Base-by-base conservation (phyloP, 2,113 vertebrate genomes). In the Camelus dromedarius region DNA sequence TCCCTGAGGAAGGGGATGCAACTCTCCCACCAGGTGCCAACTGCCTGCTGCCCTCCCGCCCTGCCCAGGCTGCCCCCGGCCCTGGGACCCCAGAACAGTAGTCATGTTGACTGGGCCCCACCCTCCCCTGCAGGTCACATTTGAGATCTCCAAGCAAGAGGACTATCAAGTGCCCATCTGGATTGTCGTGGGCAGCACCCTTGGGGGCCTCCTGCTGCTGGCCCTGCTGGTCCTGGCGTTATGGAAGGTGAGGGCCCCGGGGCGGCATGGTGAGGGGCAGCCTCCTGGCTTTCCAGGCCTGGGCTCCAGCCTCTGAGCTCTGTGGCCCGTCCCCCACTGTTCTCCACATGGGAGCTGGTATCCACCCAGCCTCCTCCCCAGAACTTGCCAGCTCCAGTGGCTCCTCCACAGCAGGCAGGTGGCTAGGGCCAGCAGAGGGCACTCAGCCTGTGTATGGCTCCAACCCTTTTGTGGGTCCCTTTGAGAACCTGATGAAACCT, bases 201-300 rank as follows among this genome's bases (percentile, higher is more conserved):
- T 99, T 19, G 99, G 99, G 7, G 99, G 99, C 0, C 98, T 99
- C 89, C 98, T 99, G 97, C 99, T 99, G 11, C 98, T 99, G 84
- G 99, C 99, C 3, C 97, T 99, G 85, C 98, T 99, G 0, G 99
- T 99, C 35, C 98, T 99, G 5, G 99, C 91, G 0, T 98, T 99
- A 26, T 99, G 99, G 99, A 99, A 99, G 99, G 99, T 99, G 97
- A 98, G 95, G 24, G 76, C 4, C 35, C 50, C 15, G 0, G 24
- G 2, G 8, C 0, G 26, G 73, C 1, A 22, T 15, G n/a, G 6
- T 1, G 30, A 56, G 26, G 1, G 15, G 54, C 64, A 14, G 77
- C 67, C 56, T 5, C 38, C 67, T 30, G 20, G 77, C 6, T 30
- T 38, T 73, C 56, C 58, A 3, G 2, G 62, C 70, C 52, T 54